Evolutionary conservation across 2,797 vertebrate genomes (phyloP), one percentile per base, ranked within the genome.

Genomic region (Eulemur rubriventer): DNA sequence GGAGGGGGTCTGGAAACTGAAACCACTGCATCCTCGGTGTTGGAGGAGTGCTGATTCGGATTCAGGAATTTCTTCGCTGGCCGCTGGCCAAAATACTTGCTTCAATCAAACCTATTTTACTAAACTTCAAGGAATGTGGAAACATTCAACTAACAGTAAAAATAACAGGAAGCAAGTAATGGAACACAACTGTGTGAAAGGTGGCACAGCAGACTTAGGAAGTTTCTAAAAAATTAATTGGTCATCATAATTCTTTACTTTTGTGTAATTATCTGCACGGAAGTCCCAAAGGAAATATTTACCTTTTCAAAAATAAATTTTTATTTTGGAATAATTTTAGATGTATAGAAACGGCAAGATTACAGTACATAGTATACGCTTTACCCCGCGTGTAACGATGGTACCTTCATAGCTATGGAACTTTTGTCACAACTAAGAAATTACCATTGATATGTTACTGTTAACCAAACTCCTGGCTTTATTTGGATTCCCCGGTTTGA

Each of bases 1-100:
- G 41, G 48, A 48, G 67, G 13, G 26, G 50, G 8, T 0, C 78
- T 1, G 20, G 24, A n/a, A 52, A 20, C 30, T 2, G 33, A 33
- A 78, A 20, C 38, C 18, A 6, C 30, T 1, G 59, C 35, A 4
- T 7, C 79, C 50, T 59, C 24, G 16, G 22, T 69, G 61, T 48
- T 28, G 10, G 3, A 63, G 20, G 46, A n/a, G 55, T 65, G 82
- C 69, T 65, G 70, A 41, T 41, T 61, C 1, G 4, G n/a, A 26
- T 90, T 35, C 24, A 28, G n/a, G 70, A 79, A 79, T 94, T 88
- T 72, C 70, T 86, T 30, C n/a, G 0, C 55, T 94, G 91, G 94
- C 76, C 0, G 0, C 38, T 8, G n/a, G 87, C 94, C 94, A 88
- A 67, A 78, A 67, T 50, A 7, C 65, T 79, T 82, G 69, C 38